These are phyloP conservation scores for Mycalesis mineus DNA, from an alignment of 2,888 invertebrate species.

Conservation along the genomic window DNA sequence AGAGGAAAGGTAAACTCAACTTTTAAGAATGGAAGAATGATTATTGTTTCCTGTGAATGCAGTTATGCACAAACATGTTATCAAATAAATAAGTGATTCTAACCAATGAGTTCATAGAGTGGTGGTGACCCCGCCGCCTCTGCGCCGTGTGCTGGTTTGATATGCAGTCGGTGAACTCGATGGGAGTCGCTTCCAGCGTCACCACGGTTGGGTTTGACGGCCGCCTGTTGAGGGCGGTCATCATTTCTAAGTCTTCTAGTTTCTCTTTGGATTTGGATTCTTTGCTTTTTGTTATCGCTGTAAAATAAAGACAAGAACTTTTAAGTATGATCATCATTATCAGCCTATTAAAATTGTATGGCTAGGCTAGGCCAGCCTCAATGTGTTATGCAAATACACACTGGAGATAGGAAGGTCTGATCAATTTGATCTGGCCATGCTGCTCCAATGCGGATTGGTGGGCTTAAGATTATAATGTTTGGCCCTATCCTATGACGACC, in stretches of 20 bases:
- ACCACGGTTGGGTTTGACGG: slow-evolving; percentile 66
- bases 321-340: background rate
- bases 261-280: slow-evolving; percentile 81
- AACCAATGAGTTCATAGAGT: slow-evolving; percentile 62
- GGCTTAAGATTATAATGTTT: no score
- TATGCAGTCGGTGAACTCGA: slow-evolving; percentile 80
- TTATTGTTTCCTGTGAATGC: no score
- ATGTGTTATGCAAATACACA: no score
- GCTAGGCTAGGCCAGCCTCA: no score
- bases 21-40: no score
- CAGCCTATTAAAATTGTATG: no score
- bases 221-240: slow-evolving; percentile 64
- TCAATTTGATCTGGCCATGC: no score
- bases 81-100: slow-evolving; percentile 12
- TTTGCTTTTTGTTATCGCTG: slow-evolving; percentile 80
- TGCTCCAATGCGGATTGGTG: no score
- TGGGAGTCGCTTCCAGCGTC: slow-evolving; percentile 63
- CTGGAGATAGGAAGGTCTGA: no score
- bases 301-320: slow-evolving; percentile 23
- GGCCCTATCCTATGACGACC: no score
- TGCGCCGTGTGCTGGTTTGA: slow-evolving; percentile 78
- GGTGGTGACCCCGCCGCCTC: slow-evolving; percentile 60
- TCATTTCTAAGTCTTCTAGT: slow-evolving; percentile 74
- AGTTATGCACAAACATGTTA: no score
- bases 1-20: no score